Conservation (phyloP, 2,113 vertebrate genomes). For the Geothlypis trichas region DNA sequence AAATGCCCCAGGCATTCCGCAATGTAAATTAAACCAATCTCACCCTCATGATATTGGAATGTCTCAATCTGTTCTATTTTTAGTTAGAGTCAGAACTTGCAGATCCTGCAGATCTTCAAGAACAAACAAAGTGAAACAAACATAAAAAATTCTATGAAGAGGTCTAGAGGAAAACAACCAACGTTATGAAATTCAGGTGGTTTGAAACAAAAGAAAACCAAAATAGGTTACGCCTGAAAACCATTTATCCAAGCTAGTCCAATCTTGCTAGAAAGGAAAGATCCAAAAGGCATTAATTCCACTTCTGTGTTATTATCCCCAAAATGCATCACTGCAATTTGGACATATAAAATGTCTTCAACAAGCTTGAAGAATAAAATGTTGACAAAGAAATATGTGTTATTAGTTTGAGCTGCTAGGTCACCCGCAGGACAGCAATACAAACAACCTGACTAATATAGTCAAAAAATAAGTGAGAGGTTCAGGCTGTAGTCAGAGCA, state of each 20-base stretch:
- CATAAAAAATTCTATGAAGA: background rate
- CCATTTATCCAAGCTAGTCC: background rate
- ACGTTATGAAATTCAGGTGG: background rate
- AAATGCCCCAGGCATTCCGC: background rate
- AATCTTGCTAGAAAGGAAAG: slow-evolving; percentile 31
- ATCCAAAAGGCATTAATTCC: slow-evolving; percentile 47
- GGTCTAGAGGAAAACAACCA: background rate
- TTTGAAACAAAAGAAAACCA: background rate
- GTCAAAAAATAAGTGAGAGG: background rate
- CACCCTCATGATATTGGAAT: background rate
- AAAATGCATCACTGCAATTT: slow-evolving; percentile 42
- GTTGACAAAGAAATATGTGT: slow-evolving; percentile 47
- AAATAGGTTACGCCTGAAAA: background rate
- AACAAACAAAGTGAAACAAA: background rate
- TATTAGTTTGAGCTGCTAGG: slow-evolving; percentile 34
- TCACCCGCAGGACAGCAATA: background rate
- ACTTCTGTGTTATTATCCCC: slow-evolving; percentile 32
- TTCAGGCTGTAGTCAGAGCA: background rate
- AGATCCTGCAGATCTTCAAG: background rate
- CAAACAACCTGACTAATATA: slow-evolving; percentile 40
- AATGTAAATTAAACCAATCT: background rate
- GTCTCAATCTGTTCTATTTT: background rate
- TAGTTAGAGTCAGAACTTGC: background rate
- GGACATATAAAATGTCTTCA: slow-evolving; percentile 39
- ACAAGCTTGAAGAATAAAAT: slow-evolving; percentile 11